Percentiles rank a stretch among this genome's conserved stretches.
phyloP scores from a whole-genome alignment of 1,140 invertebrate genomes.

The Dreissena rostriformis region DNA sequence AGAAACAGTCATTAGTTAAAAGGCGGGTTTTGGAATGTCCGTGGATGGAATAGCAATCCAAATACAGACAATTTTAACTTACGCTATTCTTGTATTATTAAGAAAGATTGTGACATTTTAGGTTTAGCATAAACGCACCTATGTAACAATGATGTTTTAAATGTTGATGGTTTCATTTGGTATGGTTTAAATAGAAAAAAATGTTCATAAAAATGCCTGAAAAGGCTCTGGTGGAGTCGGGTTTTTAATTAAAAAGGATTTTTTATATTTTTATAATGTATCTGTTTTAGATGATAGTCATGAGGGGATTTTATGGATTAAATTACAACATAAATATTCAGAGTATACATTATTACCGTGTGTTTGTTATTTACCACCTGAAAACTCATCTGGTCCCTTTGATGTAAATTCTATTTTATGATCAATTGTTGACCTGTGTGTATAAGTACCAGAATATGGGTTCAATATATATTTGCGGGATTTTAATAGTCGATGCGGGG shows the following conservation, averaged over 20 bases:
- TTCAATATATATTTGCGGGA: slow-evolving; percentile 48
- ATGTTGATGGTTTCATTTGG: slow-evolving; percentile 3
- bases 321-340: slow-evolving; percentile 25
- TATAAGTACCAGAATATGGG: slow-evolving; percentile 41
- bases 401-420: slow-evolving; percentile 36
- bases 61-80: slow-evolving; percentile 29
- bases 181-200: slow-evolving; percentile 12
- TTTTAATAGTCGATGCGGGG: slow-evolving; percentile 45
- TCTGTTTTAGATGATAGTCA: slow-evolving; percentile 6
- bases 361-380: slow-evolving; percentile 53
- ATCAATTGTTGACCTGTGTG: slow-evolving; percentile 27
- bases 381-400: slow-evolving; percentile 28
- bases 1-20: background rate
- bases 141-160: background rate
- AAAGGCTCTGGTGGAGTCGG: slow-evolving; percentile 34
- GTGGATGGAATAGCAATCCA: background rate
- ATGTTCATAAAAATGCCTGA: slow-evolving; percentile 3
- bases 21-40: slow-evolving; percentile 19
- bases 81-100: background rate
- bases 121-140: slow-evolving; percentile 21
- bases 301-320: slow-evolving; percentile 57
- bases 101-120: slow-evolving; percentile 16
- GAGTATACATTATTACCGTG: slow-evolving; percentile 40
- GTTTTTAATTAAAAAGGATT: slow-evolving; percentile 31
- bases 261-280: slow-evolving; percentile 22